Base-by-base conservation (phyloP, 2,113 vertebrate species). In the Odocoileus hemionus region DNA sequence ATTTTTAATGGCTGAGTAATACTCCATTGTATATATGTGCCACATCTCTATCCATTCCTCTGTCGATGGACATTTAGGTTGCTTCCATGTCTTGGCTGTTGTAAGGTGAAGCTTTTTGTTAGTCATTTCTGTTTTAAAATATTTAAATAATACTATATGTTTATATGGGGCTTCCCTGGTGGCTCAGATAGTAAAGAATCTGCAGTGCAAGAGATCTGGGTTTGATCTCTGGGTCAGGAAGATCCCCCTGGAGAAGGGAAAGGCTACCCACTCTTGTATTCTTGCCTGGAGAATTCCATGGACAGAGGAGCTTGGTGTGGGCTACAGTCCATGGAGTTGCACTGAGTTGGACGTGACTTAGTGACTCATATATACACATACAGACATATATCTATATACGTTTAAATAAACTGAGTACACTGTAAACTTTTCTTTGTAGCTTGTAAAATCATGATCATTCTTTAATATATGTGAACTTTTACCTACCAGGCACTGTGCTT, bases 71-170 rank as follows among this genome's bases (percentile, higher is more conserved):
- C 1, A 3, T 76, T 76, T 76, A 76, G 70, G 12, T 76, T 76
- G 36, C 70, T 43, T 43, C 39, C 39, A 43, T 76, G 23, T 76
- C 70, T 76, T 76, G 36, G 23, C 23, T 76, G 36, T 76, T 26
- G 36, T 43, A 43, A 76, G 70, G 23, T 76, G 23, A 76, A 76
- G 70, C 39, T 76, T 39, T 74, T 90, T 64, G 26, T 79, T 91
- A 90, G 30, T 89, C 6, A 60, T 95, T 96, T 97, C 55, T 91
- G n/a, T 92, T 89, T 86, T 60, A 89, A 92, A 60, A 67, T 82
- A 33, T 43, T 95, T 70, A 61, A 84, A 91, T 87, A 7, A n/a
- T 54, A 33, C 52, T 70, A 6, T n/a, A 8, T 87, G 10, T 80
- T 80, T 52, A 19, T 80, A 76, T 26, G 23, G 39, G 70, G 70